Evolutionary conservation across 2,888 invertebrate species (phyloP).

Genomic region (Xestia xanthographa): DNA sequence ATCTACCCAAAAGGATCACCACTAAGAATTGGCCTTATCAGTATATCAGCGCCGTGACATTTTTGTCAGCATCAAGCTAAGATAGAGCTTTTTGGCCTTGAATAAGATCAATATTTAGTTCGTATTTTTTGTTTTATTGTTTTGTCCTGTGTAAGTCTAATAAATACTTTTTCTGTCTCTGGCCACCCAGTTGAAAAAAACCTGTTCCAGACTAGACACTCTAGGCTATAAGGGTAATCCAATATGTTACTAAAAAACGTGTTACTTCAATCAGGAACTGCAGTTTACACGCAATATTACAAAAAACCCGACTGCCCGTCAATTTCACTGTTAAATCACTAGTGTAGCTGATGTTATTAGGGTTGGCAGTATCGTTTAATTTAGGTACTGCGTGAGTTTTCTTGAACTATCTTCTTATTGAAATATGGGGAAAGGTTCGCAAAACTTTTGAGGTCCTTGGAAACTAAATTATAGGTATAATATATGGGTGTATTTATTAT

Average conservation of each 20-base stretch:
- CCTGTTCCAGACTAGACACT: neutral
- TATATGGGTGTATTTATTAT: too few species aligned
- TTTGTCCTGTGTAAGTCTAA: neutral
- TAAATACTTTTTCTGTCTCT: neutral
- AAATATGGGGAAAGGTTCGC: neutral
- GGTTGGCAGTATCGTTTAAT: slow-evolving; percentile 31
- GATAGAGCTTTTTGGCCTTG: too few species aligned
- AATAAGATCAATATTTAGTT: too few species aligned
- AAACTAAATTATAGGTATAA: neutral
- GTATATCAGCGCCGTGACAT: too few species aligned
- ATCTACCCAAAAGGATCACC: neutral
- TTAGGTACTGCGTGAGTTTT: neutral
- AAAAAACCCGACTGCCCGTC: slow-evolving; percentile 40
- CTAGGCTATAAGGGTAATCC: neutral
- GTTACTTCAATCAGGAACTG: slow-evolving; percentile 45
- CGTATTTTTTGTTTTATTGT: neutral
- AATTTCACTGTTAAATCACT: slow-evolving; percentile 63
- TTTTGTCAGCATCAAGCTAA: too few species aligned
- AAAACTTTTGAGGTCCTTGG: neutral
- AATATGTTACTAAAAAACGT: neutral
- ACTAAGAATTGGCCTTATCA: too few species aligned
- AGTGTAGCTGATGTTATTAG: slow-evolving; percentile 36
- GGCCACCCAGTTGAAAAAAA: neutral
- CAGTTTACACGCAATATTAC: slow-evolving; percentile 52
- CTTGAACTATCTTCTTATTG: neutral